Evolutionary conservation across 2,888 invertebrate species (phyloP).

Genomic region (Neoscelio sp.): DNA sequence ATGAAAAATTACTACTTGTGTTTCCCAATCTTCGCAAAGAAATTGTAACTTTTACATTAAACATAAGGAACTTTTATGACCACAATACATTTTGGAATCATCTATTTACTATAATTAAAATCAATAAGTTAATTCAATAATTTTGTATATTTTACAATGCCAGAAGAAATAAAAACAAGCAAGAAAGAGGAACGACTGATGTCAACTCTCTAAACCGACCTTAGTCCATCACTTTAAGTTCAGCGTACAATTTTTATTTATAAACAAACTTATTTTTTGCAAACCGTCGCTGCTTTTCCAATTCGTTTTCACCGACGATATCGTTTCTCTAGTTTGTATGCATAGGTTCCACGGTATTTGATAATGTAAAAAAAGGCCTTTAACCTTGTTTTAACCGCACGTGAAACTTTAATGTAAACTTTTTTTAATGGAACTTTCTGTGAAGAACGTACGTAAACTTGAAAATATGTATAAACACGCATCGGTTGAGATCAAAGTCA

Average conservation of each 20-base stretch:
- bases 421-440: constrained; percentile 11
- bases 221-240: too few species aligned
- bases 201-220: too few species aligned
- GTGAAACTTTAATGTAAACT: constrained; percentile 7
- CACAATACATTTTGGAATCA: not conserved
- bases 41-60: not conserved
- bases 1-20: constrained; percentile 2
- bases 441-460: constrained; percentile 30
- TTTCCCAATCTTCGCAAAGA: not conserved
- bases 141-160: too few species aligned
- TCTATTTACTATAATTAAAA: too few species aligned
- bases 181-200: too few species aligned
- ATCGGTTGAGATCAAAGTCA: constrained; percentile 41
- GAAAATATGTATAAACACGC: constrained; percentile 21
- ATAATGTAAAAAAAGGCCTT: constrained; percentile 9
- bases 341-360: not conserved
- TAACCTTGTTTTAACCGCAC: constrained; percentile 21
- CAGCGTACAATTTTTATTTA: too few species aligned
- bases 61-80: not conserved
- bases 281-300: too few species aligned
- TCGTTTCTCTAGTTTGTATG: not conserved
- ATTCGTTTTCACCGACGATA: too few species aligned
- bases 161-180: too few species aligned
- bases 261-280: not conserved
- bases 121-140: too few species aligned